Percentiles rank a stretch among this genome's conserved stretches.
These are phyloP conservation scores for Apoderus coryli DNA, from an alignment of 2,888 invertebrate genomes.

Conservation along the genomic window DNA sequence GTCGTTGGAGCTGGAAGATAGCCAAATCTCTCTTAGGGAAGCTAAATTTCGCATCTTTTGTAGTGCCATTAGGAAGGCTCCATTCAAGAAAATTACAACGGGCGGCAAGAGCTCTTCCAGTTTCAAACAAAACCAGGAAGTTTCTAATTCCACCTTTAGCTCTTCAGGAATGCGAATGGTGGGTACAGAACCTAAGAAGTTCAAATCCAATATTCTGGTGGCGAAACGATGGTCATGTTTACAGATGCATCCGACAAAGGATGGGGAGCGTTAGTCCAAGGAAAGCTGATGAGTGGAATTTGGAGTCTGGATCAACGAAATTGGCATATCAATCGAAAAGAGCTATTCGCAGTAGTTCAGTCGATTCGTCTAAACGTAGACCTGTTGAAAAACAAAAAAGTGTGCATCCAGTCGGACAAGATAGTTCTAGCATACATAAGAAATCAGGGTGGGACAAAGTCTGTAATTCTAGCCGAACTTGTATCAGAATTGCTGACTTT, in stretches of 20 bases:
- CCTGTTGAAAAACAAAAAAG: conserved; percentile 6
- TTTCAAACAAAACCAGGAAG: too few species aligned
- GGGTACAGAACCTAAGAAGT: conserved; percentile 11
- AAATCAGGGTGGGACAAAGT: conserved; percentile 15
- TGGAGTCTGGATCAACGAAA: too few species aligned
- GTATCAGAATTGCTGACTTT: too few species aligned
- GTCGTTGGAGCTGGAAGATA: background rate
- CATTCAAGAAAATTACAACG: background rate
- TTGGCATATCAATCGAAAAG: conserved; percentile 17
- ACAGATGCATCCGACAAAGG: too few species aligned
- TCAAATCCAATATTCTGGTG: conserved; percentile 11
- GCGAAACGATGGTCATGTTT: conserved; percentile 11
- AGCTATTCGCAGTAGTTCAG: conserved; percentile 13
- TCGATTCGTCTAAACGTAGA: conserved; percentile 4
- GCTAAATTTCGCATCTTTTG: conserved; percentile 4
- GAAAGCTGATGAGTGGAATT: too few species aligned
- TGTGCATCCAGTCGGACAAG: conserved; percentile 15
- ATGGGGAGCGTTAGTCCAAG: conserved; percentile 9
- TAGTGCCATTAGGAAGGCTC: conserved; percentile 5
- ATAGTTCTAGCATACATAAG: conserved; percentile 14
- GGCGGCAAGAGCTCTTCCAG: background rate
- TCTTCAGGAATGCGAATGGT: conserved; percentile 11
- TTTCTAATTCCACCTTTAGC: too few species aligned
- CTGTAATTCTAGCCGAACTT: conserved; percentile 6
- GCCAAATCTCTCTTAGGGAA: conserved; percentile 5